Base-by-base conservation (phyloP, 2,888 invertebrate species). In the Athalia cordata region DNA sequence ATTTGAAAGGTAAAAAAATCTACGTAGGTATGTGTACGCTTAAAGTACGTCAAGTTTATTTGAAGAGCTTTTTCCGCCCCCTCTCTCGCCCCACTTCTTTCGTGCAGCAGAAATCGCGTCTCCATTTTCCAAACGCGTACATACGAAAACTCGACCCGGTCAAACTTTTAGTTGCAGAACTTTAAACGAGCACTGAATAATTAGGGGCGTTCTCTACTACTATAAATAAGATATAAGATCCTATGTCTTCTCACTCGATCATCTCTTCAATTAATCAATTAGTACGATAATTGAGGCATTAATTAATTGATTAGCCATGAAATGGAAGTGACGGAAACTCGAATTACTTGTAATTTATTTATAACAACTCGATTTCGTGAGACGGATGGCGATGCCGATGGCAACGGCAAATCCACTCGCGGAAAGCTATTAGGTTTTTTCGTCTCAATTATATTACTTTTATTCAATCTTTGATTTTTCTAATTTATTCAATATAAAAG, bases 181-280 rank as follows among this genome's bases (percentile, higher is more conserved):
- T 68, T 68, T 59, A 72, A 72, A 72, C 72, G 72, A 72, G 57
- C 59, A 57, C 72, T 72, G 72, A 72, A 72, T 72, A 59, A 72
- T 72, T 72, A 52, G 15, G n/a, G 5, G 47, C 72, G 52, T n/a
- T 45, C 59, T 43, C 72, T 72, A 45, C 13, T 9, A 57, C 13
- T 8, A 59, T 72, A 59, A 72, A 72, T 72, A 72, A 72, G 57
- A 59, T 13, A 72, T 45, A 59, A 13, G 45, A 72, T 59, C 72
- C 59, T 9, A 59, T 72, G 15, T 15, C 59, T 45, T 59, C 57
- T 47, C 59, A 57, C 68, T 68, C 55, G 29, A 29, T 68, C 50
- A 52, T 1, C 2, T 55, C 55, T 9, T 55, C 55, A 55, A 55
- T 55, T 55, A 55, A 9, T n/a, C 29, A 29, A 29, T 29, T 29